Conservation (phyloP, 2,888 invertebrate species). For the Isotomurus palustris region DNA sequence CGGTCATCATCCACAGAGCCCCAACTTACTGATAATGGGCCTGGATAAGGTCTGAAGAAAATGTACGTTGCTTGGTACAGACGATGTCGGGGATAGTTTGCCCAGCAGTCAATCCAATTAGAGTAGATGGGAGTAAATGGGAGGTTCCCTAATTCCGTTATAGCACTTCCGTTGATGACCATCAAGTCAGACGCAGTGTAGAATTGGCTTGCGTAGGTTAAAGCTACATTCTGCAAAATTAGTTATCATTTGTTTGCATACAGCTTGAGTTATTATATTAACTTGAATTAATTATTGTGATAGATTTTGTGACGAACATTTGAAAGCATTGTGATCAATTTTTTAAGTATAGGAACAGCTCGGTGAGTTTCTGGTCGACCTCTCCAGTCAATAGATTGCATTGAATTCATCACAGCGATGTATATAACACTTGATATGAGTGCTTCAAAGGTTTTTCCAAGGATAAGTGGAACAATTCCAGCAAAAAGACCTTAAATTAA, state of each 20-base stretch:
- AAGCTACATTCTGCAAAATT: conserved; percentile 55
- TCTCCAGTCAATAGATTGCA: background rate
- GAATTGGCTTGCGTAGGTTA: conserved; percentile 13
- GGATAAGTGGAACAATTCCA: conserved; percentile 77
- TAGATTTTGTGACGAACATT: background rate
- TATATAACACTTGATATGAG: conserved; percentile 57
- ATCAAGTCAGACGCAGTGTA: conserved; percentile 18
- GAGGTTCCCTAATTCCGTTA: conserved; percentile 65
- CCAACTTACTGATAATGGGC: conserved; percentile 48
- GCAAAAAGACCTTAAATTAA: conserved; percentile 77
- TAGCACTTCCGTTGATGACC: conserved; percentile 20
- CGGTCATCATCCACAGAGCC: background rate
- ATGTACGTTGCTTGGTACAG: too few species aligned
- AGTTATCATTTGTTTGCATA: background rate
- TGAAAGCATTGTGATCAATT: background rate
- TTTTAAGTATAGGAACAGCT: background rate
- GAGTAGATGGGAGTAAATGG: conserved; percentile 77
- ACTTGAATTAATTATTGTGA: background rate
- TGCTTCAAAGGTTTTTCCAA: conserved; percentile 76
- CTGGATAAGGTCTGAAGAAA: conserved; percentile 67
- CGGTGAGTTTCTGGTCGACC: background rate
- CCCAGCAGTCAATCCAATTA: conserved; percentile 78
- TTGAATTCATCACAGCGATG: background rate
- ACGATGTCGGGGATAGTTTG: conserved; percentile 78
- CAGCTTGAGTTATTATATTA: background rate